phyloP scores from a whole-genome alignment of 2,113 vertebrate species.

The Puma concolor region DNA sequence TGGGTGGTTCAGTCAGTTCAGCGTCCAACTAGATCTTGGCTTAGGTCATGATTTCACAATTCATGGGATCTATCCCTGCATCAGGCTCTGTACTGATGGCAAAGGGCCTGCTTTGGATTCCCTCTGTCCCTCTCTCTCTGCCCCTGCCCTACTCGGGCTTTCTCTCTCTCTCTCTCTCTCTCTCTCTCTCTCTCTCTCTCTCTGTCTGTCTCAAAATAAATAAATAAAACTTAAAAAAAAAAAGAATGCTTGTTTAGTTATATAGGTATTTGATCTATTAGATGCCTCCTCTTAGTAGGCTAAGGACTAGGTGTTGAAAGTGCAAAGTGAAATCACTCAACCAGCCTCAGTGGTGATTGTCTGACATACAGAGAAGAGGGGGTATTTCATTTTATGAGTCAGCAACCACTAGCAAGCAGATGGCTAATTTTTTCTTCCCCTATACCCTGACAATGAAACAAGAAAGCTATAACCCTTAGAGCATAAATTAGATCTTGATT shows the following conservation, averaged over 20 bases:
- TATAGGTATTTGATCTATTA: neutral
- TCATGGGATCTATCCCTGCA: no score
- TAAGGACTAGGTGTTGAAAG: neutral
- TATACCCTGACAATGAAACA: neutral
- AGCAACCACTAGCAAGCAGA: neutral
- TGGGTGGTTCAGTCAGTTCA: no score
- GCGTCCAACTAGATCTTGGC: no score
- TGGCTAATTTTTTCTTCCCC: neutral
- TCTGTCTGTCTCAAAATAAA: no score
- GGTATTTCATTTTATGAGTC: neutral
- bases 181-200: no score
- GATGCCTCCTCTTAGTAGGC: neutral
- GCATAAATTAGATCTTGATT: slow-evolving; percentile 43
- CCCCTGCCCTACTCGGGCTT: no score
- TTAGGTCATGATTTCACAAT: no score
- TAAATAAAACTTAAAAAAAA: no score
- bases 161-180: no score
- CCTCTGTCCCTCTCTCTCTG: no score
- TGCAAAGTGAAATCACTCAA: neutral
- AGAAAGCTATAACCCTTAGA: neutral
- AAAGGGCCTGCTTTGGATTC: no score
- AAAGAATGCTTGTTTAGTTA: neutral
- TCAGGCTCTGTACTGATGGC: no score
- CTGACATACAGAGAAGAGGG: neutral
- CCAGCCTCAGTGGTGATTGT: neutral